Evolutionary conservation across 2,888 invertebrate species (phyloP), one percentile per base, ranked within the genome.

Genomic region (Harpagoxenus sublaevis): DNA sequence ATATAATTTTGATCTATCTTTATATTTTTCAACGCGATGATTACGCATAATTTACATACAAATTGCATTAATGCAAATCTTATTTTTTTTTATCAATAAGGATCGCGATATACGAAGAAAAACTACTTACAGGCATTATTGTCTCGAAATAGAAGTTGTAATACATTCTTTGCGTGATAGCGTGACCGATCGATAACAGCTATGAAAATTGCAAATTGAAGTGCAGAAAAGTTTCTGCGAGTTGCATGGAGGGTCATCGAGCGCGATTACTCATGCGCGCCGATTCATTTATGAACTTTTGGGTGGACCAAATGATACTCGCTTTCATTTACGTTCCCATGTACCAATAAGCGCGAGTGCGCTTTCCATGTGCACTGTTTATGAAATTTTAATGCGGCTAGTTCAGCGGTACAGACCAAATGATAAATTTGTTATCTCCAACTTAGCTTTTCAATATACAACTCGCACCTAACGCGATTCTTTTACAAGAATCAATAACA

Each of bases 211-310:
- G 77, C 63, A 79, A 86, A 86, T 87, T 86, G 78, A 82, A 84
- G 68, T 74, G 86, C 60, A 74, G 81, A 62, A 48, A 84, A 82
- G 79, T 87, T 63, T 53, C 75, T 53, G 35, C 70, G 63, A 55
- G 51, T 82, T 62, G 63, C 79, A 70, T 65, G 39, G 83, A 79
- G 78, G 55, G 74, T 42, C 57, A 78, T 85, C 75, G 82, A 63
- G 66, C 73, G 28, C 65, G 82, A 88, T 88, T 87, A 87, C 65
- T 66, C 77, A 86, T 82, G 84, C 63, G 39, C 77, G 57, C 78
- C 84, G 82, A 86, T 87, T 87, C 77, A 84, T 87, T 87, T 86
- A 86, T 84, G 82, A 86, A 86, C 77, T 82, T 84, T 84, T 68
- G 82, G 65, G 45, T 42, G 82, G 62, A 23, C 71, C 48, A 48